Conservation (phyloP, 2,797 vertebrate genomes). For the Taenioides sp. region DNA sequence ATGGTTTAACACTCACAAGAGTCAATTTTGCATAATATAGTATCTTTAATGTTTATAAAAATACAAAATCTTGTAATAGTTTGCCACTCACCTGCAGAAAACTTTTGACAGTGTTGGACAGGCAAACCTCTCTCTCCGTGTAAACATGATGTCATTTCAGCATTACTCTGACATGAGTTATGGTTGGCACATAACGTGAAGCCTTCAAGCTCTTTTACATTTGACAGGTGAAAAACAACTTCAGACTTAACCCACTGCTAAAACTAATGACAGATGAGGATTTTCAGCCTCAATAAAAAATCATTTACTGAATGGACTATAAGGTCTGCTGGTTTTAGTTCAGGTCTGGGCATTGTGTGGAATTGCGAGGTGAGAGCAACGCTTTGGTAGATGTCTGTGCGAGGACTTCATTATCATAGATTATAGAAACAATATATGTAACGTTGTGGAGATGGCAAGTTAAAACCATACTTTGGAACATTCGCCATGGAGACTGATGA, state of each 20-base stretch:
- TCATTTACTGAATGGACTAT: background rate
- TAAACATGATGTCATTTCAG: background rate
- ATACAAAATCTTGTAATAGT: background rate
- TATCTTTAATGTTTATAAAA: too few species aligned
- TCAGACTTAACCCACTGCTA: background rate
- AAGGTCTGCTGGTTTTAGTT: background rate
- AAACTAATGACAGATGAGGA: background rate
- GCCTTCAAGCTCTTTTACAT: background rate
- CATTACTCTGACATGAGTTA: background rate
- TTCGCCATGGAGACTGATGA: too few species aligned
- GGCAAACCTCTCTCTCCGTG: background rate
- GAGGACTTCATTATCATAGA: too few species aligned
- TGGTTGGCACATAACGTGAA: background rate
- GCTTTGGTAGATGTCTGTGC: too few species aligned
- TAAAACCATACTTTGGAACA: too few species aligned
- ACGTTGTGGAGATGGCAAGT: too few species aligned
- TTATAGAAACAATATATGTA: too few species aligned
- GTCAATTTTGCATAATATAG: too few species aligned
- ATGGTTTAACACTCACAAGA: too few species aligned
- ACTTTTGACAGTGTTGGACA: background rate
- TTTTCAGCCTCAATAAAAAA: background rate
- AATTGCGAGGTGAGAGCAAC: too few species aligned
- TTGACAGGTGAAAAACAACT: slow-evolving; percentile 3
- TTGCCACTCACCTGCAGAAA: background rate
- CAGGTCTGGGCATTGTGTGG: background rate